These are phyloP conservation scores for Eristalinus sepulchralis DNA, from an alignment of 2,888 invertebrate species.

Conservation along the genomic window DNA sequence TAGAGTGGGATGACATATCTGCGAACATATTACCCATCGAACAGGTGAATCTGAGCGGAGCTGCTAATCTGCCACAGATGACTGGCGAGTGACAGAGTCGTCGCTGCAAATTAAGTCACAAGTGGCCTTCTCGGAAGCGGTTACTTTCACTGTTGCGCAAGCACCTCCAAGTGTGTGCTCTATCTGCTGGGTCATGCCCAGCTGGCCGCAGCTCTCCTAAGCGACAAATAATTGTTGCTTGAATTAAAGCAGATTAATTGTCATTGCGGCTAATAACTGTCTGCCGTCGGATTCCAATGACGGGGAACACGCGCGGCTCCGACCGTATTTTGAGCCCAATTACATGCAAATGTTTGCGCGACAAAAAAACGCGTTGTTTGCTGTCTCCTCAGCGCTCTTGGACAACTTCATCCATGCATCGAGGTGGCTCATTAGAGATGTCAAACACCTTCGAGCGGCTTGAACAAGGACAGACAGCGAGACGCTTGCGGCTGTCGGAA, in stretches of 20 bases:
- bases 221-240: slow-evolving; percentile 45
- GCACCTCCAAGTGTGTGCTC: background rate
- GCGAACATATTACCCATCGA: slow-evolving; percentile 49
- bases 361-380: background rate
- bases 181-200: slow-evolving; percentile 1
- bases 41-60: slow-evolving; percentile 9
- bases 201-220: slow-evolving; percentile 23
- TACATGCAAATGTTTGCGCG: slow-evolving; percentile 20
- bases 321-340: slow-evolving; percentile 7
- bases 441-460: slow-evolving; percentile 2
- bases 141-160: slow-evolving; percentile 7
- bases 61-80: slow-evolving; percentile 1
- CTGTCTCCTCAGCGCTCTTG: background rate
- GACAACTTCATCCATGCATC: background rate
- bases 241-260: slow-evolving; percentile 61
- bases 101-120: slow-evolving; percentile 6
- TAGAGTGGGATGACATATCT: slow-evolving; percentile 46
- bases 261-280: slow-evolving; percentile 45
- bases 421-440: slow-evolving; percentile 19
- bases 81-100: background rate
- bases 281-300: slow-evolving; percentile 52
- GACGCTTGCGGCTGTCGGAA: slow-evolving; percentile 4
- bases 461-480: background rate
- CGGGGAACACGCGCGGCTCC: slow-evolving; percentile 12
- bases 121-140: background rate